Evolutionary conservation across 2,888 invertebrate species (phyloP), one percentile per base, ranked within the genome.

Genomic region (Esperia sulphurella): DNA sequence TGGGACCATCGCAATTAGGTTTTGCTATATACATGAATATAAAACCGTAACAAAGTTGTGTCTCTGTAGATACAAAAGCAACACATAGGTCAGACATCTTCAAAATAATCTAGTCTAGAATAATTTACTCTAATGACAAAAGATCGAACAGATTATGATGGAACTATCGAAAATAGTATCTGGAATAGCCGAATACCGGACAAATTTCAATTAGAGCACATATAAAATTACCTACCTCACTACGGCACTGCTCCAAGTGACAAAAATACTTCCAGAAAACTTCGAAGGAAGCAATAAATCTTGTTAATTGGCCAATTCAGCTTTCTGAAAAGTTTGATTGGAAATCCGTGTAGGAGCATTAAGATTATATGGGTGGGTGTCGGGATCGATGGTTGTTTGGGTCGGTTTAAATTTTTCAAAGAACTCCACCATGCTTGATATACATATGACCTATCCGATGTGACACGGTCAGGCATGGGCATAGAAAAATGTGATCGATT

Each of bases 221-320:
- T 21, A 5, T 21, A 21, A 37, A 37, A 37, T n/a, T 12, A 12
- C 37, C 6, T n/a, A 37, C 37, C 37, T 14, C 8, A 37, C n/a
- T 37, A 37, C 37, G 30, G 42, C 39, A 21, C 21, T 21, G 21
- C 21, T 21, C 5, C 21, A 21, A n/a, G 1, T n/a, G 60, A 59
- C 74, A 75, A 72, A 85, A 83, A 84, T 84, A 85, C 66, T 74
- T 65, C 61, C 71, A 63, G 72, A 73, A 71, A 77, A 65, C 74
- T 77, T 35, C 65, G 58, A 64, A 74, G 85, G 86, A 86, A 84
- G 78, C 72, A 66, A 80, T 88, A 86, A 88, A 87, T 87, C 76
- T 65, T 58, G 62, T 83, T 85, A 86, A 86, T 87, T 86, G 82
- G 83, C 82, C 79, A 76, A 83, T 83, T 83, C 76, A 72, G 73